Evolutionary conservation across 2,888 invertebrate species (phyloP), one percentile per base, ranked within the genome.

Genomic region (Galerucella pusilla): DNA sequence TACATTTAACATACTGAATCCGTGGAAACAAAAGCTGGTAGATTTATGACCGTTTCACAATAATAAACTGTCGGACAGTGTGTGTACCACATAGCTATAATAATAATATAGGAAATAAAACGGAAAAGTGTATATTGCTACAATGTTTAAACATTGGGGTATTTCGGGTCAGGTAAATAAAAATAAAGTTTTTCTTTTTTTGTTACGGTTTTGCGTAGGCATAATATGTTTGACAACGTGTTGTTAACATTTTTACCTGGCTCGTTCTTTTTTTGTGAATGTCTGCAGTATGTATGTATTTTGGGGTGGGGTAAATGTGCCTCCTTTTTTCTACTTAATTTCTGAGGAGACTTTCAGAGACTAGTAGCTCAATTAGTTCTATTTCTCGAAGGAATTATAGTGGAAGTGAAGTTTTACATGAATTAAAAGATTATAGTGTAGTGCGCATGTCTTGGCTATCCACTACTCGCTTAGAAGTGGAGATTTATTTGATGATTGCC

Each of bases 1-100:
- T 71, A 69, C 74, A 74, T 73, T 77, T 72, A 75, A 77, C 75
- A 74, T 54, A 75, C 61, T 69, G 71, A 74, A 77, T 74, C 68
- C 67, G 71, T 72, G 68, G 67, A 65, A 75, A 75, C 72, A 75
- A 74, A 68, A 68, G 65, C 71, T 5, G 11, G 10, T 20, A 12
- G 25, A 65, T 65, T 65, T 65, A 65, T 65, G 14, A 12, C 46
- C 42, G 61, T 65, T 20, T 46, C 64, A 46, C 16, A 65, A 65
- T 65, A 46, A 65, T 45, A 20, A 46, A 45, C 20, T 65, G 64
- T 65, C 46, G 42, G 64, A 46, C 46, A 65, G 20, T 45, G 42
- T 65, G 64, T 65, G 20, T 45, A 65, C 42, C 5, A 61, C 61
- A 9, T 20, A 46, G 46, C 20, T 46, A 65, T 45, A 65, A 46